Percentiles rank a stretch among this genome's conserved stretches.
phyloP scores from a whole-genome alignment of 2,113 vertebrate species.

The Garra rufa region DNA sequence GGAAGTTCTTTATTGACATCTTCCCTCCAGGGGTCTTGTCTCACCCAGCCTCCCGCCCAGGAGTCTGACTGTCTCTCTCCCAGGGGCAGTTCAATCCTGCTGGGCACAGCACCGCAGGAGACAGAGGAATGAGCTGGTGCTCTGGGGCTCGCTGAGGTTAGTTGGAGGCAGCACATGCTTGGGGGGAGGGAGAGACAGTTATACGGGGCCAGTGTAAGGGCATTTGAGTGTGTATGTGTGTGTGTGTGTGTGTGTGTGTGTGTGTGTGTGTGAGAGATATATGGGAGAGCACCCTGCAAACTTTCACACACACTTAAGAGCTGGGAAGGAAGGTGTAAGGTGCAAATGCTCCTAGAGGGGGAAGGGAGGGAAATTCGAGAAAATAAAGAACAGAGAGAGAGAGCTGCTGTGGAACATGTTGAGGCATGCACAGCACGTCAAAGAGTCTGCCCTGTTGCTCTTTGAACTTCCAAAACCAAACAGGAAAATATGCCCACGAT shows the following conservation, averaged over 20 bases:
- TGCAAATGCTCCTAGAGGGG: slow-evolving; percentile 2
- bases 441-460: slow-evolving; percentile 40
- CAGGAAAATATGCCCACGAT: neutral
- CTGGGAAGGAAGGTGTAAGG: slow-evolving; percentile 44
- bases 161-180: slow-evolving; percentile 12
- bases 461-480: slow-evolving; percentile 16
- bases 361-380: neutral
- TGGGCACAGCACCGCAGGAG: slow-evolving; percentile 38
- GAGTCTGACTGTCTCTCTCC: slow-evolving; percentile 26
- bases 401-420: slow-evolving; percentile 64
- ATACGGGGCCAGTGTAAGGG: neutral
- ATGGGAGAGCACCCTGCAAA: slow-evolving; percentile 1
- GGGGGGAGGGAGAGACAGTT: slow-evolving; percentile 1
- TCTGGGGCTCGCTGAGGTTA: slow-evolving; percentile 6
- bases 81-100: slow-evolving; percentile 36
- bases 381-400: slow-evolving; percentile 63
- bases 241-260: neutral
- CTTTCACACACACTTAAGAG: slow-evolving; percentile 32
- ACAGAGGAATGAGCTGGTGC: slow-evolving; percentile 20
- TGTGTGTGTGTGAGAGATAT: slow-evolving; percentile 28
- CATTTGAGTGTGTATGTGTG: neutral
- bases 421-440: slow-evolving; percentile 66
- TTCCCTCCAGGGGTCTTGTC: slow-evolving; percentile 49
- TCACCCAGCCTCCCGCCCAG: neutral
- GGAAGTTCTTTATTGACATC: slow-evolving; percentile 68